Base-by-base conservation (phyloP, 2,888 invertebrate genomes). In the Hypomecis atomaria region DNA sequence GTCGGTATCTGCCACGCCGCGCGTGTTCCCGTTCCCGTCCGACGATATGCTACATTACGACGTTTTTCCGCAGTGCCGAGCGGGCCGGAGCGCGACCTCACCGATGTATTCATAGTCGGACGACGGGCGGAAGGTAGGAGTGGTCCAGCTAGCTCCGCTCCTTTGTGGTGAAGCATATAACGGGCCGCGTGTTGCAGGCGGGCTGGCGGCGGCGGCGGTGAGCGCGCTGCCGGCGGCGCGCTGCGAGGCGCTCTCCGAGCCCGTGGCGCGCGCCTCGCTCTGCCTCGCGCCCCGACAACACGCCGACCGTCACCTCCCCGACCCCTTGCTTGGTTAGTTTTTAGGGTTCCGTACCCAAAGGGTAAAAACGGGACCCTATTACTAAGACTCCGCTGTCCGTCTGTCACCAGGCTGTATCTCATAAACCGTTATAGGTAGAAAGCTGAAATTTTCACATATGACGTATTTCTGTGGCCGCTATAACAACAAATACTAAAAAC, bases 101-200 rank as follows among this genome's bases (percentile, higher is more conserved):
- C n/a, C n/a, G n/a, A n/a, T n/a, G n/a, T 48, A 1, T 11, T 40
- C 23, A 23, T 68, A 42, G 62, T 62, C 11, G 68, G 62, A 50
- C 62, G 65, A 62, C 58, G 43, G 8, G 23, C 6, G 13, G 9
- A 43, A 9, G 67, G 67, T 65, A 11, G 40, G 47, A n/a, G n/a
- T n/a, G n/a, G n/a, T n/a, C n/a, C n/a, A n/a, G n/a, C n/a, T n/a
- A n/a, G n/a, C n/a, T n/a, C n/a, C n/a, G n/a, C n/a, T n/a, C n/a
- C n/a, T n/a, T n/a, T n/a, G n/a, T n/a, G n/a, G n/a, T n/a, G n/a
- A n/a, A n/a, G n/a, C n/a, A n/a, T n/a, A n/a, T n/a, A n/a, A n/a
- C n/a, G 10, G 10, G 34, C 40, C 10, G 10, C 13, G 37, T 34
- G 44, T 9, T 34, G 48, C 54, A 49, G 61, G 43, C 4, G 55